These are phyloP conservation scores for Amphimallon solstitiale DNA, from an alignment of 2,888 invertebrate species.

Conservation along the genomic window DNA sequence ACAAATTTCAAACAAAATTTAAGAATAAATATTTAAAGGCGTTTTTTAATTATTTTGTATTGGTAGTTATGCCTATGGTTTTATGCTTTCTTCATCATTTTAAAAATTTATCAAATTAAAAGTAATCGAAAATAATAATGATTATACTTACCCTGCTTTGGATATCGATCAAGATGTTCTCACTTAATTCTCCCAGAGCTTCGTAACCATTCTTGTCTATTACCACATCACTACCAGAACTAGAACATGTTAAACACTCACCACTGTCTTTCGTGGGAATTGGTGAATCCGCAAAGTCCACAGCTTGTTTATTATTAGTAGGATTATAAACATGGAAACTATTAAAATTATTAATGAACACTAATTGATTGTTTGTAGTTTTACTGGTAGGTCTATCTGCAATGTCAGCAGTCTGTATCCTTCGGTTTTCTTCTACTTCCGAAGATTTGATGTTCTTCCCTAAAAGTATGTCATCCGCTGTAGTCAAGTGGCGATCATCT, in stretches of 20 bases:
- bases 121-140: no score
- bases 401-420: slow-evolving; percentile 44
- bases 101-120: background rate
- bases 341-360: slow-evolving; percentile 41
- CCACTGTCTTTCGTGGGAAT: slow-evolving; percentile 55
- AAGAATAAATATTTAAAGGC: no score
- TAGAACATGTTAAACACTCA: slow-evolving; percentile 65
- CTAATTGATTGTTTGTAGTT: slow-evolving; percentile 34
- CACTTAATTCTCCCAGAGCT: slow-evolving; percentile 67
- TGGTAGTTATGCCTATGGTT: no score
- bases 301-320: background rate
- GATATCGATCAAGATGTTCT: slow-evolving; percentile 71
- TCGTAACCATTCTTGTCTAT: slow-evolving; percentile 65
- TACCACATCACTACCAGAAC: slow-evolving; percentile 50
- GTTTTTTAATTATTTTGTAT: background rate
- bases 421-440: slow-evolving; percentile 28
- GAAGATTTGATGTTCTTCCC: slow-evolving; percentile 19
- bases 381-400: slow-evolving; percentile 12
- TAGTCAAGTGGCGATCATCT: slow-evolving; percentile 38
- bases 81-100: background rate
- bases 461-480: slow-evolving; percentile 42
- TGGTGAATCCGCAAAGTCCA: slow-evolving; percentile 44
- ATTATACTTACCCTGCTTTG: slow-evolving; percentile 75
- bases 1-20: no score
- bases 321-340: slow-evolving; percentile 48